Evolutionary conservation across 2,888 invertebrate genomes (phyloP), one percentile per base, ranked within the genome.

Genomic region (Hyles lineata): DNA sequence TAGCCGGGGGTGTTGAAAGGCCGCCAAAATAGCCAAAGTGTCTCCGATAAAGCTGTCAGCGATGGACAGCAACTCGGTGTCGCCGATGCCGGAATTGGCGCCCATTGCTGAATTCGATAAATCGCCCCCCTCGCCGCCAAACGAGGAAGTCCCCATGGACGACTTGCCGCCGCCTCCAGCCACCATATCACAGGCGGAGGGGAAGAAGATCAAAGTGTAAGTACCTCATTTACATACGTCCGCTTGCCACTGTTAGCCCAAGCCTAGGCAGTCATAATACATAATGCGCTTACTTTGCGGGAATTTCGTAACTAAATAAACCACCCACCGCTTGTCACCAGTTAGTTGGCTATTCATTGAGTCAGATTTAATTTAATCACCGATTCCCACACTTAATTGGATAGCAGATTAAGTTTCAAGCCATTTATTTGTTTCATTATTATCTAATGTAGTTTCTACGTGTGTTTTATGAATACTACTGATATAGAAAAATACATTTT

Each of bases 101-200:
- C 96, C 96, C 50, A 96, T 96, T 78, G 96, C 96, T 70, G 96
- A 96, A 92, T 96, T 96, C 84, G 96, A 96, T 86, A 96, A 96
- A 91, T 96, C 96, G 11, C 96, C 96, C 52, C 96, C 96, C 9
- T 96, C 96, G 78, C 96, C 96, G 58, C 96, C 96, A 52, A 95
- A 95, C 79, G 95, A 95, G 79, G 95, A 95, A 82, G 94, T 96
- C 73, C 96, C 96, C 0, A 95, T 96, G 95, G 96, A 96, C 76
- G 96, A 96, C 82, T 89, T 96, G 78, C 96, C 96, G 21, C 96
- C 96, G 59, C 96, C 96, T 11, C 96, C 96, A 6, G 95, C 95
- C 21, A 95, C 95, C 77, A 95, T 96, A 76, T 89, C 94, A 35
- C 95, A 94, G 77, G 85, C 95, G n/a, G 96, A 96, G 79, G 95